Base-by-base conservation (phyloP, 2,113 vertebrate species). In the Labeo catla region DNA sequence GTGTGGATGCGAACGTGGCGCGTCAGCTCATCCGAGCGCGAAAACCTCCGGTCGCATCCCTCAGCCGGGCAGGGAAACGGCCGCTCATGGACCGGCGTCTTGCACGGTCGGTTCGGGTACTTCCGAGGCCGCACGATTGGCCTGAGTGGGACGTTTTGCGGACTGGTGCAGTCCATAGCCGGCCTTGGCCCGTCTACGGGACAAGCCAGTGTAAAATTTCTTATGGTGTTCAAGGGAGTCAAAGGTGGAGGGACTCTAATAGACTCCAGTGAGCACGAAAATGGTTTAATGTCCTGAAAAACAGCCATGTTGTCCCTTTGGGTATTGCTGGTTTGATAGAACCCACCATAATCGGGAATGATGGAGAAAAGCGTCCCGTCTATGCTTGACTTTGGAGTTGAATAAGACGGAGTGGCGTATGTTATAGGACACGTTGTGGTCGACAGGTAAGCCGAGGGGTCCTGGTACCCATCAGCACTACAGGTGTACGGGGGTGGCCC, bases 1-100 rank as follows among this genome's bases (percentile, higher is more conserved):
- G 97, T 98, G 93, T 98, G 97, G 93, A 98, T 98, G 83, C 97
- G 96, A 89, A 98, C 95, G 93, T 98, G 97, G 0, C 97, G 90
- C 47, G 96, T 98, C 86, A 98, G 95, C 94, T 98, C 97, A 43
- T 98, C 97, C 0, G 97, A 98, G 16, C 97, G 95, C 4, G 97
- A 98, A 94, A 98, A 98, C 23, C 97, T 91, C 0, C 98, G 95
- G 92, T 98, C 98, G 84, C 98, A 99, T 61, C 97, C 96, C 91
- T 98, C 97, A 0, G 97, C 98, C 0, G 98, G 98, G 91, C 97
- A 99, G 0, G 98, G 95, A 87, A 97, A 97, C 10, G 98, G 98
- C 77, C 98, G 92, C 92, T 98, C 97, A 52, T 99, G 97, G 12
- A 97, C 95, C 0, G 98, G 98, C 0, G 98, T 98, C 95, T 98